Base-by-base conservation (phyloP, 2,113 vertebrate species). In the Uria aalge region DNA sequence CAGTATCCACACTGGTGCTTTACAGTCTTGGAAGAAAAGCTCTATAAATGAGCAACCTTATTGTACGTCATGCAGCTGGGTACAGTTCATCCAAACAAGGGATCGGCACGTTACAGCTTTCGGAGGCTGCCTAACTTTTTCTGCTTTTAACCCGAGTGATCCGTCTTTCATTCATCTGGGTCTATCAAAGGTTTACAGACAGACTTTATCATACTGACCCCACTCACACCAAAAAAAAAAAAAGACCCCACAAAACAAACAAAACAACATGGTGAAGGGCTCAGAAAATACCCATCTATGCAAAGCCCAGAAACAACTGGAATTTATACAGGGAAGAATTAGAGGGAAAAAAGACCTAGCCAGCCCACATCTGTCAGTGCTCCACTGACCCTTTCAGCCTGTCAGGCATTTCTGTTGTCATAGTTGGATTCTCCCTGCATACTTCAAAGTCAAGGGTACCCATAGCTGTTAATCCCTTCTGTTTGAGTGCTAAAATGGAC, bases 1-100 rank as follows among this genome's bases (percentile, higher is more conserved):
- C 84, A 52, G 45, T 96, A 84, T 91, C 95, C 73, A 88, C 76
- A 77, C 63, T 59, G 89, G 66, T 89, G 63, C 74, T 96, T 98
- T 96, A 88, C 52, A 71, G 72, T 59, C 80, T 86, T 94, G 78
- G 30, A 89, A 92, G 73, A 78, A 96, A 97, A 94, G 26, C 43
- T 63, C 52, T 92, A 71, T 96, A 94, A 97, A 97, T 92, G 79
- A 90, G 52, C 48, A 79, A 82, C 69, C 52, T 59, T 79, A 80
- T 6, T 90, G 52, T 93, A 27, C 80, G 93, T 95, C 86, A 80
- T 82, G 47, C 71, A 97, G 85, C 94, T 94, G 77, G 85, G 88
- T 94, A 82, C 48, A 73, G 76, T 96, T 97, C 93, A 85, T 95
- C 75, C 82, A 91, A 85, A 81, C 52, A 81, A 72, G 57, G 23